Evolutionary conservation across 1,140 invertebrate species (phyloP).

Genomic region (Caerostris extrusa): DNA sequence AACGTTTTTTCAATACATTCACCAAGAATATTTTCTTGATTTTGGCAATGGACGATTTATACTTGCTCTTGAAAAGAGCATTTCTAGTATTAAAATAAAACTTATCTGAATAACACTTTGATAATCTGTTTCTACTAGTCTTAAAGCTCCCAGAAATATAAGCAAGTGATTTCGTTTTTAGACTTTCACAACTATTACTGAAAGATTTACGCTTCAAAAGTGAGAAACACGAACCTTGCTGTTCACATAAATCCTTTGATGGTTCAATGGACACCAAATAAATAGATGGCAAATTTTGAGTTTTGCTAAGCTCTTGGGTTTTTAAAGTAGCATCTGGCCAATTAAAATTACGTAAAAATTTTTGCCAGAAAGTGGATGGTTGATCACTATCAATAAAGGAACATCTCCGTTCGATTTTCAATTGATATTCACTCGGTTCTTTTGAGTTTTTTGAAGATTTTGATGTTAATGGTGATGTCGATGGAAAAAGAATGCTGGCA

Average conservation of each 20-base stretch:
- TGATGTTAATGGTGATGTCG: neutral
- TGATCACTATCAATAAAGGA: neutral
- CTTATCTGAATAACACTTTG: neutral
- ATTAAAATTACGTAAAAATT: constrained; percentile 15
- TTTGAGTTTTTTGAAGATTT: neutral
- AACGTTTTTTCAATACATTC: neutral
- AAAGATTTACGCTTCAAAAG: neutral
- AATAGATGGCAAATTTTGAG: neutral
- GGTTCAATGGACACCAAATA: neutral
- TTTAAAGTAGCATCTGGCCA: neutral
- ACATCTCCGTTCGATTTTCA: neutral
- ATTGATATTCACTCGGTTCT: neutral
- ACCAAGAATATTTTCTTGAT: neutral
- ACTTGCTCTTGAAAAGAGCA: neutral
- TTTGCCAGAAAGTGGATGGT: neutral
- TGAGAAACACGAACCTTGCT: neutral
- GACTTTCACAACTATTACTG: neutral
- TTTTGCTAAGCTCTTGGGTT: constrained; percentile 35
- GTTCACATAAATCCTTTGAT: neutral
- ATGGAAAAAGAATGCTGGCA: constrained; percentile 85
- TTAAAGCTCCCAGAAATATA: neutral
- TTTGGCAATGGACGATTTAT: neutral
- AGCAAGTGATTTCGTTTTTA: neutral
- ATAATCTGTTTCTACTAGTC: neutral
- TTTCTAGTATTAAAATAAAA: neutral